Base-by-base conservation (phyloP, 2,888 invertebrate species). In the Yponomeuta malinellus region DNA sequence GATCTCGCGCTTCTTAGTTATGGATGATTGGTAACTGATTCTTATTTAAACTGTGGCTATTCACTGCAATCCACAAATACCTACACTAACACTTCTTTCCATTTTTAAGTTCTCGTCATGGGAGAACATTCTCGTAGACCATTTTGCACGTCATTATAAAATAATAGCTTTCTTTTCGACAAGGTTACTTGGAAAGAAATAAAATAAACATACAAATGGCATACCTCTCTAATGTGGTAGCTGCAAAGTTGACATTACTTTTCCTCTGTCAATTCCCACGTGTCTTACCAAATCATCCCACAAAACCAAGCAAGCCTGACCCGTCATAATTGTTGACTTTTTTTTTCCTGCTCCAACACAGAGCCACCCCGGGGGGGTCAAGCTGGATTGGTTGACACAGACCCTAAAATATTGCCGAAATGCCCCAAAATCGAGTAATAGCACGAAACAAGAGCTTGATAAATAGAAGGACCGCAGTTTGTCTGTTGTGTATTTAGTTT, bases 341-440 rank as follows among this genome's bases (percentile, higher is more conserved):
- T 10, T 65, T 12, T 10, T 12, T 29, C 33, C 10, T 29, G 23
- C 23, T 4, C 12, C 68, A 43, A 8, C 8, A 43, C 43, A 43
- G 43, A 43, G 8, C 43, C 43, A 43, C 9, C 8, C 43, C 43
- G 33, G 23, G n/a, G 15, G 68, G 68, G 0, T 43, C 68, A 48
- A 3, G n/a, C 8, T 43, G 23, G 3, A 15, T n/a, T 68, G 68
- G 43, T 68, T 68, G 15, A 43, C 2, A 43, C 2, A 88, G 84
- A 83, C 85, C 85, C 87, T 81, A 81, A 83, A 85, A 81, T 74
- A 76, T 68, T n/a, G 68, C 76, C 74, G 75, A 77, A 81, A 79
- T 81, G 76, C 76, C 75, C 76, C 73, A 74, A 77, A 74, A 78
- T 77, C 77, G 78, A 82, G 86, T 33, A 33, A 15, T 12, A 9